These are phyloP conservation scores for Sarcophaga rosellei DNA, from an alignment of 2,888 invertebrate species.

Conservation along the genomic window DNA sequence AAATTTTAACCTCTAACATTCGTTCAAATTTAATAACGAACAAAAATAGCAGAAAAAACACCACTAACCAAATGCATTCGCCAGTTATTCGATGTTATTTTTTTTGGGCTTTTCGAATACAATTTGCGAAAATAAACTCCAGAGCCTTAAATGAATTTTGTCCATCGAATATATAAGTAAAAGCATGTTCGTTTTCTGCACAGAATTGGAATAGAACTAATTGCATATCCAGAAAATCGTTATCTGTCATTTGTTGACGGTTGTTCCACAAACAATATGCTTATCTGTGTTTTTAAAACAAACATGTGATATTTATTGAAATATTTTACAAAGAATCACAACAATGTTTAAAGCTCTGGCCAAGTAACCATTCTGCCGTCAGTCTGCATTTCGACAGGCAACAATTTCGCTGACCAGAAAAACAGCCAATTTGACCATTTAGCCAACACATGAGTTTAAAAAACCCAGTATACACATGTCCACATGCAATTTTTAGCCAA, in stretches of 20 bases:
- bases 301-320: too few species aligned
- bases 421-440: constrained; percentile 16
- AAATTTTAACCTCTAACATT: constrained; percentile 56
- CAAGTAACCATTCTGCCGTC: neutral
- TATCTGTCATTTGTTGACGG: too few species aligned
- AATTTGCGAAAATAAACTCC: neutral
- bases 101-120: neutral
- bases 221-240: too few species aligned
- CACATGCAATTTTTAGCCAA: constrained; percentile 54
- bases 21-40: constrained; percentile 28
- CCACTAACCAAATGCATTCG: constrained; percentile 17
- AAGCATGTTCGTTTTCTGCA: too few species aligned
- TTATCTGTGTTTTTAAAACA: too few species aligned
- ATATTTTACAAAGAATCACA: neutral
- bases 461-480: constrained; percentile 23
- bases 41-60: constrained; percentile 22
- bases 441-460: neutral
- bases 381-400: neutral
- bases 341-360: neutral
- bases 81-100: constrained; percentile 11
- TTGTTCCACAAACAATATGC: too few species aligned
- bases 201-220: too few species aligned
- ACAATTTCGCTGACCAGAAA: neutral
- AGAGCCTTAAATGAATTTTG: neutral
- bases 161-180: too few species aligned